A percentile compares a stretch with the other conserved stretches of the same genome.
These are phyloP conservation scores for Araneus ventricosus DNA, from an alignment of 1,140 invertebrate genomes.

Conservation along the genomic window DNA sequence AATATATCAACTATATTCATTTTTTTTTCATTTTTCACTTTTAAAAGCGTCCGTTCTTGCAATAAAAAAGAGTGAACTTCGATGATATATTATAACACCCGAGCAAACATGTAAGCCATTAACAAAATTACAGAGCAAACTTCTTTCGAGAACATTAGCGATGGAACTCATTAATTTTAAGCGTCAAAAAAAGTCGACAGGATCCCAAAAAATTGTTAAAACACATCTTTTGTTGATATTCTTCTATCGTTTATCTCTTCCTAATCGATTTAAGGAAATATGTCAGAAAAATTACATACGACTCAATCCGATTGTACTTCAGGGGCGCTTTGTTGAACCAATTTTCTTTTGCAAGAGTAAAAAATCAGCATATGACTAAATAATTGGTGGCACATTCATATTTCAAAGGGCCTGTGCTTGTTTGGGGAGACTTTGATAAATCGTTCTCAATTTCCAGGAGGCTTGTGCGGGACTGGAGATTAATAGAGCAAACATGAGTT, in stretches of 20 bases:
- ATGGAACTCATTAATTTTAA: background rate
- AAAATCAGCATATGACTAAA: too few relatives aligned
- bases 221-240: background rate
- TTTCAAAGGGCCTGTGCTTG: too few relatives aligned
- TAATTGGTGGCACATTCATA: too few relatives aligned
- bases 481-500: too few relatives aligned
- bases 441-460: too few relatives aligned
- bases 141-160: background rate
- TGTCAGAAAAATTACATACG: background rate
- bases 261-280: background rate
- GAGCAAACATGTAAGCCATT: background rate
- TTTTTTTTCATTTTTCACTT: background rate
- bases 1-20: too few relatives aligned
- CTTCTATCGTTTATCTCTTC: background rate
- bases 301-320: background rate
- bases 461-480: too few relatives aligned
- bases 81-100: background rate
- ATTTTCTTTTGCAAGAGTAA: too few relatives aligned
- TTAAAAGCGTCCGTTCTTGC: too few relatives aligned
- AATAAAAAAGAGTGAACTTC: background rate
- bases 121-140: constrained; percentile 20
- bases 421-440: too few relatives aligned
- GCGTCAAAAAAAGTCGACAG: background rate
- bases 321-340: too few relatives aligned
- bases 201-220: background rate